A percentile compares a stretch with the other conserved stretches of the same genome.
phyloP scores from a whole-genome alignment of 1,140 invertebrate genomes.

The Asbolus verrucosus region DNA sequence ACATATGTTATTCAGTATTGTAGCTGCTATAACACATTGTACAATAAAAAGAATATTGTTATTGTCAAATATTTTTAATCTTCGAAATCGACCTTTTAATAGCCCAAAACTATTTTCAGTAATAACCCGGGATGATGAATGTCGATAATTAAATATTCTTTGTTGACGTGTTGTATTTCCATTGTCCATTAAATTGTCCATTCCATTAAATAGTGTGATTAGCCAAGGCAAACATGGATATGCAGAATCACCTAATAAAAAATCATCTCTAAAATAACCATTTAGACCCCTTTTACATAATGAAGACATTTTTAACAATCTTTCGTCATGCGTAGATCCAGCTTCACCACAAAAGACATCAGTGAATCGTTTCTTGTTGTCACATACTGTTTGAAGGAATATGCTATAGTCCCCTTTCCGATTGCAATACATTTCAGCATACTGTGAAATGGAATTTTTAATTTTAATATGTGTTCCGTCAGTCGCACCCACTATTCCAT shows the following conservation, averaged over 20 bases:
- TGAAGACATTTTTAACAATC: constrained; percentile 43
- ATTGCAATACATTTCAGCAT: constrained; percentile 50
- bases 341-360: constrained; percentile 50
- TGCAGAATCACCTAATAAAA: constrained; percentile 53
- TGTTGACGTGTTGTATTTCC: constrained; percentile 42
- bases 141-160: constrained; percentile 49
- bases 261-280: constrained; percentile 46
- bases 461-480: constrained; percentile 54
- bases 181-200: too few relatives aligned
- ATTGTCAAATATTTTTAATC: constrained; percentile 39
- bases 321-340: constrained; percentile 51
- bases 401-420: constrained; percentile 54
- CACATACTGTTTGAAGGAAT: constrained; percentile 52
- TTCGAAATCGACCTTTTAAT: constrained; percentile 46
- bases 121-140: constrained; percentile 39
- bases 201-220: constrained; percentile 53
- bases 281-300: constrained; percentile 13
- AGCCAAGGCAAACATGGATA: constrained; percentile 53
- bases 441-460: constrained; percentile 42
- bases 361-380: constrained; percentile 52
- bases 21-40: constrained; percentile 42
- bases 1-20: constrained; percentile 45
- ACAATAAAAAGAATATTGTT: constrained; percentile 23
- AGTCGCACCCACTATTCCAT: constrained; percentile 49
- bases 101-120: constrained; percentile 49